Evolutionary conservation across 2,888 invertebrate species (phyloP), one percentile per base, ranked within the genome.

Genomic region (Netelia melanura): DNA sequence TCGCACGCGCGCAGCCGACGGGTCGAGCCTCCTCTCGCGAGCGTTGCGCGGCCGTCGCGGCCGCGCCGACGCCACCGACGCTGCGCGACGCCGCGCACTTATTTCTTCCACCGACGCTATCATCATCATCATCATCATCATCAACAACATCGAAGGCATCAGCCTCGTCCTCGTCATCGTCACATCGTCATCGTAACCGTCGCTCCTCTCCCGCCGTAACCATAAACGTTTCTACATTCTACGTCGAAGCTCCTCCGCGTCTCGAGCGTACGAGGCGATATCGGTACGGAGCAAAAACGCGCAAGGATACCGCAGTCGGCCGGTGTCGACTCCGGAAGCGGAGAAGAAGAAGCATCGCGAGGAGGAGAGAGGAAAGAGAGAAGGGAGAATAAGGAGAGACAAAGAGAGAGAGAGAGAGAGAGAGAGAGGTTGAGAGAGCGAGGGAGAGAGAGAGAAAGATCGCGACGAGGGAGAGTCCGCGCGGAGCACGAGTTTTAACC

Each of bases 221-320:
- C 38, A 61, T 44, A 72, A 43, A n/a, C 44, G 44, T 30, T 21
- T 58, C 21, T 25, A 11, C 72, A 44, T 44, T 67, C 65, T 38
- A 38, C 38, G 8, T 38, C 21, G 17, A 58, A 21, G 21, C 21
- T 17, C 58, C 58, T 17, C 21, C 70, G 61, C n/a, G 5, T 54
- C 54, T 54, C 54, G 54, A 14, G 54, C 14, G 54, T 8, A 14
- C 54, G 14, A 38, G n/a, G 23, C 21, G 25, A 44, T 30, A 56
- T 56, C 43, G 75, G 76, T 25, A 44, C 30, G 74, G 68, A 80
- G 54, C 21, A 62, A 56, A 61, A 48, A 71, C 81, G 91, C 90
- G 91, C 88, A 90, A 90, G 90, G 89, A 90, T 91, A 91, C 86
- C 88, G 64, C 80, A 81, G 1, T n/a, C 58, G n/a, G 17, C 25